A percentile compares a stretch with the other conserved stretches of the same genome.
These are phyloP conservation scores for Aethes cnicana DNA, from an alignment of 2,888 invertebrate genomes.

Conservation along the genomic window DNA sequence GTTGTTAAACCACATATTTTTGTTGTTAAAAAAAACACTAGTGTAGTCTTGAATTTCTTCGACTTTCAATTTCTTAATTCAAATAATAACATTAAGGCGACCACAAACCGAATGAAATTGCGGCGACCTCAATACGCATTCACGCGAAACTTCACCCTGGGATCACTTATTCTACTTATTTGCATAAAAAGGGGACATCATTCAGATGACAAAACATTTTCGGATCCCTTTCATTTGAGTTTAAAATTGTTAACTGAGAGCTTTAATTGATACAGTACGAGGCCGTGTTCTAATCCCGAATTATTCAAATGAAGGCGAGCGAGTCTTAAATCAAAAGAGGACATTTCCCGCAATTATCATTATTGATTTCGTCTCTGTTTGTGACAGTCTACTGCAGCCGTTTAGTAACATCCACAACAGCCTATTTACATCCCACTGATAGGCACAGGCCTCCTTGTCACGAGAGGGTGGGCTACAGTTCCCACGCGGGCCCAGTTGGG, in stretches of 20 bases:
- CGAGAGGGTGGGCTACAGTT: too few species aligned
- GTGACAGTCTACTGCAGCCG: not conserved
- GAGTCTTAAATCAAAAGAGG: conserved; percentile 44
- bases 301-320: conserved; percentile 64
- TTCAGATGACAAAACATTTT: conserved; percentile 73
- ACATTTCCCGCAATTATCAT: conserved; percentile 26
- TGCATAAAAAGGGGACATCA: conserved; percentile 75
- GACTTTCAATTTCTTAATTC: conserved; percentile 68
- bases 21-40: too few species aligned
- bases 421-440: too few species aligned
- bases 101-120: conserved; percentile 61
- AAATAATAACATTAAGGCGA: conserved; percentile 65
- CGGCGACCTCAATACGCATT: conserved; percentile 56
- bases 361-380: conserved; percentile 30
- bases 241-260: conserved; percentile 66
- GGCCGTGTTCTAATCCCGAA: conserved; percentile 55
- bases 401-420: conserved; percentile 5
- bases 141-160: conserved; percentile 53
- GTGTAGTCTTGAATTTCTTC: conserved; percentile 59
- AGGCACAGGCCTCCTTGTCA: too few species aligned
- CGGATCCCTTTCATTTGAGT: conserved; percentile 73
- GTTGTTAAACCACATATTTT: too few species aligned
- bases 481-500: not conserved
- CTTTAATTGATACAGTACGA: conserved; percentile 67
- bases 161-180: conserved; percentile 45